A percentile compares a stretch with the other conserved stretches of the same genome.
These are phyloP conservation scores for Salvelinus namaycush DNA, from an alignment of 2,113 vertebrate species.

Conservation along the genomic window DNA sequence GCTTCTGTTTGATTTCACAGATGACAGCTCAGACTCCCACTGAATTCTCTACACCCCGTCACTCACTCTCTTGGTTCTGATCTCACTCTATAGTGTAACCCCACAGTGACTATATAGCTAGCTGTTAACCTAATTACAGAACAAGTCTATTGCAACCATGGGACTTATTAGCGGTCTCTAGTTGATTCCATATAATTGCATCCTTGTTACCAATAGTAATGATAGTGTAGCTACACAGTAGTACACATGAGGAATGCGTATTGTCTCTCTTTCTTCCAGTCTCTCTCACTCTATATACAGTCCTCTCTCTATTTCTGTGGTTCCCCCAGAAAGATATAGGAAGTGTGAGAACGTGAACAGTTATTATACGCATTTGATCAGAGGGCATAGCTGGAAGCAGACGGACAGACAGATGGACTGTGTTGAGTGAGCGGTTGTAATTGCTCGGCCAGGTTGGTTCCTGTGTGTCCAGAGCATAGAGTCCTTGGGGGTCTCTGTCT, in stretches of 20 bases:
- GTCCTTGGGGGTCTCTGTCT: conserved; percentile 23
- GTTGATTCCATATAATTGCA: conserved; percentile 19
- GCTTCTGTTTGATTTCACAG: neutral
- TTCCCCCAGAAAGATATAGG: conserved; percentile 37
- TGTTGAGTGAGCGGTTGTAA: conserved; percentile 26
- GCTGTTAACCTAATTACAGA: neutral
- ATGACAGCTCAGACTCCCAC: conserved; percentile 1
- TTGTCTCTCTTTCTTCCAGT: conserved; percentile 32
- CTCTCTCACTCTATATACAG: conserved; percentile 4
- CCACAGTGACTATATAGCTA: neutral
- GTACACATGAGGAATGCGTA: conserved; percentile 36
- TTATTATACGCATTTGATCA: conserved; percentile 1
- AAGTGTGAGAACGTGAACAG: conserved; percentile 69
- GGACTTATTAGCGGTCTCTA: neutral
- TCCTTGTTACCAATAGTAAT: conserved; percentile 14
- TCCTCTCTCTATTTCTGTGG: conserved; percentile 32
- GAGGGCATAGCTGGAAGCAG: conserved; percentile 21
- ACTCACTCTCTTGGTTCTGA: neutral
- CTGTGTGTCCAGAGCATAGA: conserved; percentile 34
- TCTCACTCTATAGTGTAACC: neutral
- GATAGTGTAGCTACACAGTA: neutral
- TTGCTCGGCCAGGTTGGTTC: conserved; percentile 39
- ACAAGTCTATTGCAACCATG: neutral
- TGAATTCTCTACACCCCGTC: neutral
- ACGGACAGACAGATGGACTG: neutral